Conservation (phyloP, 2,888 invertebrate species). For the Zygogramma bicolorata region DNA sequence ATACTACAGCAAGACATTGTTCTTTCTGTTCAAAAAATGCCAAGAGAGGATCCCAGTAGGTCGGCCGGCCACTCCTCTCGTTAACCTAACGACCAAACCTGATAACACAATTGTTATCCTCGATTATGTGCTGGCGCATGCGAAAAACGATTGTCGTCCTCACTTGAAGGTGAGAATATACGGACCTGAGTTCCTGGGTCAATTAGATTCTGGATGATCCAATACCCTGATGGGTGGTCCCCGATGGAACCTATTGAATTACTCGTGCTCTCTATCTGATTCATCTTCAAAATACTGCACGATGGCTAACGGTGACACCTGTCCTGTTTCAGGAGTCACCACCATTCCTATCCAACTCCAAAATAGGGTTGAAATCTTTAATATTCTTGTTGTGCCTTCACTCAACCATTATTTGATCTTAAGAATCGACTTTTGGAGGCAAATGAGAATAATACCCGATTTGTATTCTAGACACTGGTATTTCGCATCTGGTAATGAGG, state of each 20-base stretch:
- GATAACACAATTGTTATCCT: neutral
- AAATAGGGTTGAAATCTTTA: neutral
- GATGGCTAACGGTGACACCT: neutral
- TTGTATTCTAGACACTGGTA: neutral
- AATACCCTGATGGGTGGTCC: slow-evolving; percentile 8
- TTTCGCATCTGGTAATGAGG: neutral
- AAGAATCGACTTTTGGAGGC: neutral
- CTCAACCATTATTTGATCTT: neutral
- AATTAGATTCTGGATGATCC: slow-evolving; percentile 1
- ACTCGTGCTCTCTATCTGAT: neutral
- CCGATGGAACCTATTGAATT: slow-evolving; percentile 9
- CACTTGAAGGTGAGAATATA: neutral
- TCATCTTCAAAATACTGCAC: neutral
- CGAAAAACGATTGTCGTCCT: neutral
- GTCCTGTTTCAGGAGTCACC: neutral
- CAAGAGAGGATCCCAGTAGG: neutral
- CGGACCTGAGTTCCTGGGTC: neutral
- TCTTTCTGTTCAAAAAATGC: slow-evolving; percentile 4
- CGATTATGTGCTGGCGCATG: neutral
- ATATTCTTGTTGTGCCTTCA: neutral
- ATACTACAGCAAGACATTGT: neutral
- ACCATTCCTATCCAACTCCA: neutral
- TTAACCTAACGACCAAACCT: neutral
- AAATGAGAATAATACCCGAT: neutral
- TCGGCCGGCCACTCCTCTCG: neutral